phyloP scores from a whole-genome alignment of 92 coral and sea anemone genomes.

The Porites evermanni region DNA sequence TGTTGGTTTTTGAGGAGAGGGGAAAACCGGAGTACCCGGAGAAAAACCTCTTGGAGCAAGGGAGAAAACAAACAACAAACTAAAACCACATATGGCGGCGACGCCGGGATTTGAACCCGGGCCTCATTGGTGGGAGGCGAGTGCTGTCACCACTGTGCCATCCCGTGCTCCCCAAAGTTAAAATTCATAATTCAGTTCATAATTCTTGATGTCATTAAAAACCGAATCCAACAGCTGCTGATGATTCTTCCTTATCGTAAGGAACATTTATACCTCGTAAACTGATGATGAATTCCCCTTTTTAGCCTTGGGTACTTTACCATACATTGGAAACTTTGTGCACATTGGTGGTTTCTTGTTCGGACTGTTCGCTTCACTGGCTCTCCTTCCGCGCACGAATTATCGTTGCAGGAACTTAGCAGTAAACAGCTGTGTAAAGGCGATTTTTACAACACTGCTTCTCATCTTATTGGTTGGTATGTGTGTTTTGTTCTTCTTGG shows the following conservation, averaged over 20 bases:
- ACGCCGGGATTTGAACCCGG: too few relatives aligned
- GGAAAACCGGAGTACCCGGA: too few relatives aligned
- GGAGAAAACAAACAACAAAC: too few relatives aligned
- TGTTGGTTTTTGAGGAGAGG: too few relatives aligned
- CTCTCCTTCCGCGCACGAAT: conserved; percentile 49
- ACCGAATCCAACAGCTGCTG: too few relatives aligned
- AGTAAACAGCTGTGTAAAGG: conserved; percentile 7
- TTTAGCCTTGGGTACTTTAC: conserved; percentile 83
- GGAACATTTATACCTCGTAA: background rate
- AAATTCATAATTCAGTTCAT: background rate
- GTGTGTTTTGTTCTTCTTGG: conserved; percentile 48
- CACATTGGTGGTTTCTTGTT: conserved; percentile 89
- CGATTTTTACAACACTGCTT: conserved; percentile 40
- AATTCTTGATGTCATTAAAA: too few relatives aligned
- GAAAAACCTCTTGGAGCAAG: too few relatives aligned
- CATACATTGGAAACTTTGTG: conserved; percentile 90
- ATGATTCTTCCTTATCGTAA: background rate
- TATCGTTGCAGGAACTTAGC: conserved; percentile 46
- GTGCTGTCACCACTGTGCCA: too few relatives aligned
- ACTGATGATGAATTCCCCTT: background rate
- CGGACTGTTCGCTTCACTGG: conserved; percentile 70
- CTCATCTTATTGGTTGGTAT: conserved; percentile 22
- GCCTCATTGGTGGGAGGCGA: too few relatives aligned
- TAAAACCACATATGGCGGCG: too few relatives aligned
- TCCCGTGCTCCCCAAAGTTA: too few relatives aligned